phyloP scores from a whole-genome alignment of 1,140 invertebrate genomes.

The Drosophila pruinosa region DNA sequence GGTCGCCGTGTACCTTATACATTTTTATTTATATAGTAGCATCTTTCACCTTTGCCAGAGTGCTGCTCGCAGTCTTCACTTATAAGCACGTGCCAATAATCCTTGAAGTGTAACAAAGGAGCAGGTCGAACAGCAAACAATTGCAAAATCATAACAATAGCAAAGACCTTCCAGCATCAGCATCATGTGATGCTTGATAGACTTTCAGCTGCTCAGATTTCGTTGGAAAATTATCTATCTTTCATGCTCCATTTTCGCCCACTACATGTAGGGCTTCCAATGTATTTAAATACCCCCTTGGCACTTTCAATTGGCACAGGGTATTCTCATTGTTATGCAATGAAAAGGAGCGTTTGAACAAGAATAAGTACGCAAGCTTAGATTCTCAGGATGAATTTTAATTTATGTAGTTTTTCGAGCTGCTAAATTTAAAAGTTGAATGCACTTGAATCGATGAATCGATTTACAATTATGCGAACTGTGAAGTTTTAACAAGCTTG shows the following conservation, averaged over 20 bases:
- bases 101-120: background rate
- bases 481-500: too few relatives aligned
- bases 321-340: background rate
- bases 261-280: too few relatives aligned
- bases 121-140: background rate
- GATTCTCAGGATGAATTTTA: background rate
- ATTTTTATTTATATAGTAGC: conserved; percentile 3
- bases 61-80: background rate
- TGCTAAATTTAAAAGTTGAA: too few relatives aligned
- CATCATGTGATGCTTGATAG: too few relatives aligned
- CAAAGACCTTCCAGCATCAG: background rate
- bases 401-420: background rate
- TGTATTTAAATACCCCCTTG: background rate
- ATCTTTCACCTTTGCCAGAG: background rate
- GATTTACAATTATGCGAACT: too few relatives aligned
- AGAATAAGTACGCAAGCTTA: background rate
- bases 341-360: background rate
- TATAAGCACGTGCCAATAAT: background rate
- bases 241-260: too few relatives aligned
- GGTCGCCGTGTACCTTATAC: background rate
- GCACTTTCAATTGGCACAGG: background rate
- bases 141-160: background rate
- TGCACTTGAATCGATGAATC: too few relatives aligned
- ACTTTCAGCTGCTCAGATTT: background rate
- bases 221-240: too few relatives aligned